Evolutionary conservation across 35 echinoderm and acorn worm species (phyloP), one percentile per base, ranked within the genome.

Genomic region (Eucidaris tribuloides): DNA sequence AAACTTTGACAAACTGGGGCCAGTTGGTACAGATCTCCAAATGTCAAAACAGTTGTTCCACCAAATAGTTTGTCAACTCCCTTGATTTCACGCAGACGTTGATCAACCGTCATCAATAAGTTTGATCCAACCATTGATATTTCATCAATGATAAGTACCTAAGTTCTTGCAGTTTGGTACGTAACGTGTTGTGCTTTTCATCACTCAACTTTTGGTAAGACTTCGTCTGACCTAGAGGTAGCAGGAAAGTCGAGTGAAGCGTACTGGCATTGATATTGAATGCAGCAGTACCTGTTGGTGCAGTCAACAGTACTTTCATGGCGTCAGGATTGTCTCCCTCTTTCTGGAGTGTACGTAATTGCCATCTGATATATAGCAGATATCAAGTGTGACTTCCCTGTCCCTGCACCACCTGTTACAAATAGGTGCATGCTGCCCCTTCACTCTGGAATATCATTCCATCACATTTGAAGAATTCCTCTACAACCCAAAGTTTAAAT

Each of bases 211-310:
- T 57, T 71, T 80, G 60, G 76, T 91, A 91, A 27, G 65, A 35
- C 41, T 46, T 43, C 42, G 32, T 71, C 28, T 61, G 45, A 43
- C 72, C 30, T n/a, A 64, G 37, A 23, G 80, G 65, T 49, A 84
- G 49, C 15, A 17, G 48, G 1, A 86, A 71, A 15, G 83, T 50
- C 58, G 38, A 52, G 62, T 82, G 64, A 33, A 90, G 71, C 7
- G 88, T 81, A 30, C 65, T 17, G 0, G 60, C 88, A 31, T 54
- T 19, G 5, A 95, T 82, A 71, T 95, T 90, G 45, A 62, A 83
- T 28, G 92, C 87, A 86, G 92, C 88, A 54, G 77, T 81, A 64
- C 82, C 82, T 58, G 92, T 95, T 31, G 58, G 81, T 35, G 92
- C 82, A 31, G 80, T 58, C 41, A 90, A 40, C 27, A 95, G 59